A percentile compares a stretch with the other conserved stretches of the same genome.
These are phyloP conservation scores for Cynopterus brachyotis DNA, from an alignment of 2,113 vertebrate species.

Conservation along the genomic window DNA sequence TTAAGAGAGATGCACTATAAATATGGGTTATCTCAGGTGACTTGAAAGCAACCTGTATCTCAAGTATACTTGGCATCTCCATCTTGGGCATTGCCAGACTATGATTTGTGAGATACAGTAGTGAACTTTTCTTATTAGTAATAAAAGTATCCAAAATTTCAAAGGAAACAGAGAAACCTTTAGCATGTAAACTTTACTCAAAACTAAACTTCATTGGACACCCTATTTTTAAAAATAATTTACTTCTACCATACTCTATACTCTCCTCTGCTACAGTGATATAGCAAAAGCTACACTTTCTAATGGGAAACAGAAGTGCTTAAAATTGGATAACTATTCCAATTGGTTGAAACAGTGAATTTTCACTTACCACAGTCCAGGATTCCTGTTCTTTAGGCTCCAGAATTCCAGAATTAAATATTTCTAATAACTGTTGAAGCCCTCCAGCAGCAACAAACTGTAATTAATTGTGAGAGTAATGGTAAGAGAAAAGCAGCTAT, in stretches of 20 bases:
- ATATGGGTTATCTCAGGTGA: background rate
- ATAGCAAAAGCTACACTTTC: background rate
- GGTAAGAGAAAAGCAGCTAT: constrained; percentile 57
- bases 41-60: background rate
- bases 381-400: constrained; percentile 98
- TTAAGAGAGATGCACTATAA: background rate
- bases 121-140: background rate
- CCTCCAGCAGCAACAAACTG: constrained; percentile 99
- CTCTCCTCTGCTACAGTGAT: background rate
- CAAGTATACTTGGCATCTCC: background rate
- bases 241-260: background rate
- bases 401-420: constrained; percentile 97
- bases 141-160: background rate
- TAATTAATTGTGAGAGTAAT: constrained; percentile 49
- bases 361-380: constrained; percentile 95
- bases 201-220: background rate
- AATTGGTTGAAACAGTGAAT: background rate
- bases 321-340: background rate
- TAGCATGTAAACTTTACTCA: background rate
- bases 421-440: constrained; percentile 96
- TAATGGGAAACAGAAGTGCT: background rate
- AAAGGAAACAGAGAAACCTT: background rate
- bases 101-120: background rate
- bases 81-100: background rate
- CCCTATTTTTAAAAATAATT: background rate